A percentile compares a stretch with the other conserved stretches of the same genome.
phyloP scores from a whole-genome alignment of 1,140 invertebrate species.

The Leptopilina clavipes region DNA sequence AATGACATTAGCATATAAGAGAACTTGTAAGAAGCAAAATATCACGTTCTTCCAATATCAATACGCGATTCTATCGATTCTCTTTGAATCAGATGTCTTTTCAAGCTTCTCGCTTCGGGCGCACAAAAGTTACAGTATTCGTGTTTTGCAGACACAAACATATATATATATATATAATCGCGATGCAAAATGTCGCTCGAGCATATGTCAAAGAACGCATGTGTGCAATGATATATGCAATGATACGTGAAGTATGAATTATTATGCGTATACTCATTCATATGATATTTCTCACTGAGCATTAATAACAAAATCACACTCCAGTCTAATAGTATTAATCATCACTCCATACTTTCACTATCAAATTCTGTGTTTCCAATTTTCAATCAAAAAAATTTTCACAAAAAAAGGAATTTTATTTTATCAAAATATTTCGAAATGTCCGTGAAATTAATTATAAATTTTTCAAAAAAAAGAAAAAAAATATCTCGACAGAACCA shows the following conservation, averaged over 20 bases:
- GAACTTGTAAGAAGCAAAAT: background rate
- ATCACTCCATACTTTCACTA: background rate
- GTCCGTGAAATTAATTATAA: no score
- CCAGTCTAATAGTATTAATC: background rate
- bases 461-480: no score
- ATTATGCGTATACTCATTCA: slow-evolving; percentile 1
- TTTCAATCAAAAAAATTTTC: no score
- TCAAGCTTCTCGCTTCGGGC: background rate
- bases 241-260: slow-evolving; percentile 11
- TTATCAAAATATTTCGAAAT: no score
- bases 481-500: no score
- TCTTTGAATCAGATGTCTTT: slow-evolving; percentile 4
- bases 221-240: slow-evolving; percentile 12
- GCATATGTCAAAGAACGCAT: background rate
- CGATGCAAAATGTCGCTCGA: background rate
- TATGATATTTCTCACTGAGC: background rate
- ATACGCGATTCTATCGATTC: slow-evolving; percentile 2
- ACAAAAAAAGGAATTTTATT: no score
- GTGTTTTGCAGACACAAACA: background rate
- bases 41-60: slow-evolving; percentile 9
- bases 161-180: background rate
- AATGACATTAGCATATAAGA: slow-evolving; percentile 16
- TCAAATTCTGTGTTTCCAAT: no score
- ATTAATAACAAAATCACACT: slow-evolving; percentile 20
- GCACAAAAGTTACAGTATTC: slow-evolving; percentile 2